A percentile compares a stretch with the other conserved stretches of the same genome.
Evolutionary conservation across 2,113 vertebrate genomes (phyloP).

Genomic region (Ariopsis seemanni): DNA sequence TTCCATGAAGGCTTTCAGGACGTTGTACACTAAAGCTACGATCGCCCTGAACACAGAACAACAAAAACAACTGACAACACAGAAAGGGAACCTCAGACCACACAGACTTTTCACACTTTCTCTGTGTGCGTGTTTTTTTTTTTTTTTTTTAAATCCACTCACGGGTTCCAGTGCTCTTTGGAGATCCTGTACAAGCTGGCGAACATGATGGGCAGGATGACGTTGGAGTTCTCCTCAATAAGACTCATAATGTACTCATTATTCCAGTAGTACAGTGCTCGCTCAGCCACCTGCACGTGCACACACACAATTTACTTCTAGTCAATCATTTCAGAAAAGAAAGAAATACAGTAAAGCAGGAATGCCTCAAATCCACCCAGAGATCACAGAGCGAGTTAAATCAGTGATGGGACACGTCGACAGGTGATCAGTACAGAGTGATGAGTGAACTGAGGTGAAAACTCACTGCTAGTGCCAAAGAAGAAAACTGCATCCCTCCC

Average conservation of each 20-base stretch:
- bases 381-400: no score
- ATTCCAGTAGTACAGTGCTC: constrained; percentile 99
- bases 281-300: constrained; percentile 85
- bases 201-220: constrained; percentile 99
- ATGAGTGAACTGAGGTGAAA: no score
- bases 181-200: constrained; percentile 99
- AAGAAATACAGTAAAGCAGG: not conserved
- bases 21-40: constrained; percentile 97
- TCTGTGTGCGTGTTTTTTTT: constrained; percentile 5
- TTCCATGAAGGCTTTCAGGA: constrained; percentile 99
- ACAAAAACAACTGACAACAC: not conserved
- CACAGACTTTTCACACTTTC: not conserved
- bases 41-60: constrained; percentile 81
- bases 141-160: constrained; percentile 60
- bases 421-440: no score
- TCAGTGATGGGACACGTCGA: not conserved
- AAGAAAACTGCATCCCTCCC: no score
- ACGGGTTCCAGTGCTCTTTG: constrained; percentile 99
- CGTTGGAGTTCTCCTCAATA: constrained; percentile 98
- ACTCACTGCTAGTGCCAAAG: no score
- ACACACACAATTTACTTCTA: constrained; percentile 9
- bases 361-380: not conserved
- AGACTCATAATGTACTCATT: constrained; percentile 99
- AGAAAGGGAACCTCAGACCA: not conserved
- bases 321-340: not conserved